Conservation (phyloP, 2,797 vertebrate species). For the Morus bassanus region DNA sequence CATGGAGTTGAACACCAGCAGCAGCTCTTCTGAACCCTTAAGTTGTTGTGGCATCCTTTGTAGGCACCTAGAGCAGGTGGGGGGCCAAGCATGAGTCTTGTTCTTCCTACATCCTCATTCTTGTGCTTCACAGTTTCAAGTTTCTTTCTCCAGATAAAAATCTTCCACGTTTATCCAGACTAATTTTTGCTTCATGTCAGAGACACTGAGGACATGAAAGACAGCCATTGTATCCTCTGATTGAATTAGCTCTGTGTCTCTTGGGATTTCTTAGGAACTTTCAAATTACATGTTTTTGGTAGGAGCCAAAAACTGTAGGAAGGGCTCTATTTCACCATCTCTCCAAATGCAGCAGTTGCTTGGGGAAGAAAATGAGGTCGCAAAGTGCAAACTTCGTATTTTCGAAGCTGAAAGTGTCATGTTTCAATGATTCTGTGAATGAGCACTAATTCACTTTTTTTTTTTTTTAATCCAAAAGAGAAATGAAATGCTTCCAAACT, state of each 20-base stretch:
- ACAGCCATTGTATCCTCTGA: neutral
- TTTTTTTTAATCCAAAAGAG: neutral
- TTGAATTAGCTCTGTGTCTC: constrained; percentile 10
- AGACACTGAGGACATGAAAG: constrained; percentile 1
- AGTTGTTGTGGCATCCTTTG: neutral
- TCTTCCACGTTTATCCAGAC: neutral
- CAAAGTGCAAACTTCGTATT: neutral
- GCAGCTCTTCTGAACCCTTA: neutral
- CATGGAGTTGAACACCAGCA: neutral
- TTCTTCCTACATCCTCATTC: neutral
- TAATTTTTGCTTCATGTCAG: constrained; percentile 22
- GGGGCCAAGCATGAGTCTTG: neutral
- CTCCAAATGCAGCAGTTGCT: neutral
- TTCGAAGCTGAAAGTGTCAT: neutral
- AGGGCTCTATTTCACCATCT: neutral
- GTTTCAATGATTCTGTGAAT: neutral
- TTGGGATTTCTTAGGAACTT: constrained; percentile 31
- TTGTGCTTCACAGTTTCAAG: neutral
- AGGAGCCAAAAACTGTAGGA: constrained; percentile 27
- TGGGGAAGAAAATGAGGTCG: neutral
- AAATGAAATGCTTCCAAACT: neutral
- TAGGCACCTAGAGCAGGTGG: neutral
- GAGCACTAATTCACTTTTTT: neutral
- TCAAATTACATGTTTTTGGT: neutral
- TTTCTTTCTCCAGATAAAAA: neutral